Percentiles rank a stretch among this genome's conserved stretches.
phyloP scores from a whole-genome alignment of 2,797 vertebrate species.

The Diglossa cyanea region DNA sequence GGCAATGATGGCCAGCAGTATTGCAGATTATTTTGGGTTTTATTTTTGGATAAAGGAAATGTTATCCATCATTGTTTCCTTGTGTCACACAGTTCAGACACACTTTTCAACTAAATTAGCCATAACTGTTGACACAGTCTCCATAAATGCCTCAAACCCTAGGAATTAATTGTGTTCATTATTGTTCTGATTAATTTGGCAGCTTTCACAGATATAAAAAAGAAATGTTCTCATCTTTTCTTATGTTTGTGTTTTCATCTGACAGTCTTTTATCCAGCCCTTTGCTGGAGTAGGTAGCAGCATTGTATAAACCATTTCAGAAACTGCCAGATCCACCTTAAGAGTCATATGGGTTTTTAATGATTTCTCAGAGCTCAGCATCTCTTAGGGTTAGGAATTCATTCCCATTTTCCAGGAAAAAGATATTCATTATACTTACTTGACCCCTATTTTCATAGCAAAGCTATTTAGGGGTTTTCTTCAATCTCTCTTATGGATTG shows the following conservation, averaged over 20 bases:
- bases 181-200: background rate
- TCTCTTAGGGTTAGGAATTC: background rate
- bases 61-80: background rate
- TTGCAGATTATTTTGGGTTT: background rate
- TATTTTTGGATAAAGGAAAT: background rate
- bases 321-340: background rate
- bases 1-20: background rate
- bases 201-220: background rate
- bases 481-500: background rate
- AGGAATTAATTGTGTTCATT: background rate
- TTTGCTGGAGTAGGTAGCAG: background rate
- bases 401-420: background rate
- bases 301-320: background rate
- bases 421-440: background rate
- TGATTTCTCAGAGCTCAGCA: background rate
- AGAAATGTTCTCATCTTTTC: background rate
- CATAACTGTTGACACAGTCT: background rate
- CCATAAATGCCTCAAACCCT: background rate
- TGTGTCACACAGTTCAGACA: background rate
- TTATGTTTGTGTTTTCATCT: background rate
- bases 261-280: background rate
- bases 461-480: background rate
- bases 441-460: background rate
- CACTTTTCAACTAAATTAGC: background rate
- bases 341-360: background rate